Percentiles rank a stretch among this genome's conserved stretches.
Conservation (phyloP, 2,888 invertebrate species). For the Epsilonema sp. region DNA sequence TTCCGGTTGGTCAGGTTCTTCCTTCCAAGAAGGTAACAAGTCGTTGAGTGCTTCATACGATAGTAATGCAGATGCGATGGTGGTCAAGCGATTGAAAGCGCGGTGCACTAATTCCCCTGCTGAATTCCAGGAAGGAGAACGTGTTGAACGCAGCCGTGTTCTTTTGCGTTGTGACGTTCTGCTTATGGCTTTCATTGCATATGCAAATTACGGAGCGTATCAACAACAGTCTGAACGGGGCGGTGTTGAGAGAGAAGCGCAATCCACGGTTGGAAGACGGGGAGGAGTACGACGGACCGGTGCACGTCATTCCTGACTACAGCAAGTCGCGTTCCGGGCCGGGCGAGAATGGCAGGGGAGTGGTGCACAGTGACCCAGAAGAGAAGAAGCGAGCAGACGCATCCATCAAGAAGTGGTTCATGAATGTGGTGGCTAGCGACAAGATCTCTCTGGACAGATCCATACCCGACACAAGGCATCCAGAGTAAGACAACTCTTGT, state of each 20-base stretch:
- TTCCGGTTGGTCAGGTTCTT: no score
- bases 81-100: no score
- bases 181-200: no score
- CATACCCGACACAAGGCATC: slow-evolving; percentile 31
- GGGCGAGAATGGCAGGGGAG: slow-evolving; percentile 17
- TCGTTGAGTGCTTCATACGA: no score
- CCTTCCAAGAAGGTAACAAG: no score
- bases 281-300: slow-evolving; percentile 15
- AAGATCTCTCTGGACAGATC: slow-evolving; percentile 35
- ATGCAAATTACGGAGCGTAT: no score
- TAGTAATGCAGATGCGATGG: no score
- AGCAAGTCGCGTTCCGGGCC: slow-evolving; percentile 11
- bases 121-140: neutral
- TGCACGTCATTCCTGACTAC: slow-evolving; percentile 10
- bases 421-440: slow-evolving; percentile 29
- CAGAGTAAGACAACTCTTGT: slow-evolving; percentile 29
- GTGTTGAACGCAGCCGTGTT: neutral
- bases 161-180: neutral
- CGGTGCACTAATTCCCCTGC: no score
- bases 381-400: slow-evolving; percentile 11
- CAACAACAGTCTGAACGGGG: neutral
- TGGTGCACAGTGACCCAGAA: slow-evolving; percentile 14
- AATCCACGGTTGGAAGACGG: neutral
- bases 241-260: neutral
- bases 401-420: slow-evolving; percentile 22